phyloP scores from a whole-genome alignment of 2,888 invertebrate genomes.

The Hypomecis punctinalis region DNA sequence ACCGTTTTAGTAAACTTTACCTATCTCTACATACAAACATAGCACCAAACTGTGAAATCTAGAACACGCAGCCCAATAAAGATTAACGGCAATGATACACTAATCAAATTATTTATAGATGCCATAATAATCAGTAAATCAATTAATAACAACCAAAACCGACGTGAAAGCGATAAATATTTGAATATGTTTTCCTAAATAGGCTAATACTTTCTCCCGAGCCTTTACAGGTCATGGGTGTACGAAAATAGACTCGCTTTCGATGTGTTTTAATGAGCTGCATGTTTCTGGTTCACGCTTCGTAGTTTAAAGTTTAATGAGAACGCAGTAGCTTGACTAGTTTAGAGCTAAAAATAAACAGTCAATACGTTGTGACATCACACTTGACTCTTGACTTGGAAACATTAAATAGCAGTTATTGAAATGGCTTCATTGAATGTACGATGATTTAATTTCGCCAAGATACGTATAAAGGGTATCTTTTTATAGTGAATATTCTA shows the following conservation, averaged over 20 bases:
- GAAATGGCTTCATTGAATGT: no score
- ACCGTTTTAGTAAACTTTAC: no score
- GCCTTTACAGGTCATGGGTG: conserved; percentile 24
- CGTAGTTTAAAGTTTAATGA: conserved; percentile 26
- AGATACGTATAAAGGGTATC: no score
- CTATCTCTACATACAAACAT: no score
- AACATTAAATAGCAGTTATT: no score
- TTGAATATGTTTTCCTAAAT: conserved; percentile 39
- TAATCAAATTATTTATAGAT: conserved; percentile 21
- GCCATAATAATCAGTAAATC: conserved; percentile 23
- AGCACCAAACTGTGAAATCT: conserved; percentile 13
- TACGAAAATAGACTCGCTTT: conserved; percentile 38
- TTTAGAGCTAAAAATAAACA: conserved; percentile 23
- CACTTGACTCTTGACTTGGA: not conserved
- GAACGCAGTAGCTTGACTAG: conserved; percentile 9
- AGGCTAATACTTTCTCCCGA: conserved; percentile 45
- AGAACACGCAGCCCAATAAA: conserved; percentile 7
- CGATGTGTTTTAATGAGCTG: conserved; percentile 37
- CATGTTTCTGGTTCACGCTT: conserved; percentile 23
- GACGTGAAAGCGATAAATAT: conserved; percentile 45
- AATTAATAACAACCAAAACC: conserved; percentile 32
- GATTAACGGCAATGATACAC: conserved; percentile 18
- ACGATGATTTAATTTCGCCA: no score
- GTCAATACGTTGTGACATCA: conserved; percentile 16
- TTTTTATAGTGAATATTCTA: no score